A percentile compares a stretch with the other conserved stretches of the same genome.
These are phyloP conservation scores for Drosophila repleta DNA, from an alignment of 1,140 invertebrate genomes.

Conservation along the genomic window DNA sequence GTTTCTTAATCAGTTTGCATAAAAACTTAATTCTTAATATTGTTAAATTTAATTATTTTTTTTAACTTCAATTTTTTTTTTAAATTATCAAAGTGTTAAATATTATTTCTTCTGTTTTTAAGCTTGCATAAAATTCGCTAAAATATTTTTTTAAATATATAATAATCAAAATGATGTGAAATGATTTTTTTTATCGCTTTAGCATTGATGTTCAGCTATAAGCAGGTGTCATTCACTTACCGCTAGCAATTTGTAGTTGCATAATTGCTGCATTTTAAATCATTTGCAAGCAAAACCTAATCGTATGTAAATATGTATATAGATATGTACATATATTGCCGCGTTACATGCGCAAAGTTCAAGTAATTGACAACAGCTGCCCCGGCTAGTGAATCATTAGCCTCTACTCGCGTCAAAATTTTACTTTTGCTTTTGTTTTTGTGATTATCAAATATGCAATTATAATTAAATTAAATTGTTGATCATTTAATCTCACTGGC, in stretches of 20 bases:
- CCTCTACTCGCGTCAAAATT: conserved; percentile 3
- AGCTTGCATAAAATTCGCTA: too few species aligned
- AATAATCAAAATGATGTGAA: too few species aligned
- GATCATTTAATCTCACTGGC: not conserved
- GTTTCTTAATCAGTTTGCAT: not conserved
- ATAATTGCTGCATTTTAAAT: conserved; percentile 1
- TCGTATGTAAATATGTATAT: conserved; percentile 1
- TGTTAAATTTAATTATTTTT: too few species aligned
- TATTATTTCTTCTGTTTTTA: too few species aligned
- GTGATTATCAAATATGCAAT: conserved; percentile 11
- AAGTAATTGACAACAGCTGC: conserved; percentile 24
- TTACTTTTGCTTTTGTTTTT: conserved; percentile 7
- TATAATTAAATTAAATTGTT: conserved; percentile 21
- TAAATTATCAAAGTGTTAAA: too few species aligned
- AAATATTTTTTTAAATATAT: too few species aligned
- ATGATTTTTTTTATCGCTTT: not conserved
- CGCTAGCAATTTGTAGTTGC: not conserved
- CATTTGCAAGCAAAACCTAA: conserved; percentile 6
- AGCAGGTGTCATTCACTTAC: not conserved
- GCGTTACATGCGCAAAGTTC: conserved; percentile 38
- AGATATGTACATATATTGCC: not conserved
- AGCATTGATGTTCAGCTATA: not conserved
- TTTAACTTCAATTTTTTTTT: too few species aligned
- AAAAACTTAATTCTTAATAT: too few species aligned
- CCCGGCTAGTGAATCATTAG: conserved; percentile 52